Conservation (phyloP, 2,888 invertebrate species). For the Drosophila hamatofila region DNA sequence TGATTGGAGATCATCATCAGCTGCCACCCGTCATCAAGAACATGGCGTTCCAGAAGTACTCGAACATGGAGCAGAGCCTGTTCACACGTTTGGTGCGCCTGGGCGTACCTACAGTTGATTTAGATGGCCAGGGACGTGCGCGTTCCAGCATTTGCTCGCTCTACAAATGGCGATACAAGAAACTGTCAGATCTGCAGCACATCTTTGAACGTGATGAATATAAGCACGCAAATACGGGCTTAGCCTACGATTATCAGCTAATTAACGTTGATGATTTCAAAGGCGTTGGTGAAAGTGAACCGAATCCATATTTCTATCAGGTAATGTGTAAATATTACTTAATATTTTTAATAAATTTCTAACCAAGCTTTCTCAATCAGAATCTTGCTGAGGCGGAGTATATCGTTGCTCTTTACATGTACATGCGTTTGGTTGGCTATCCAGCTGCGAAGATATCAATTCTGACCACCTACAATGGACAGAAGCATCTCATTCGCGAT, state of each 20-base stretch:
- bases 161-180: slow-evolving; percentile 98
- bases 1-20: slow-evolving; percentile 99
- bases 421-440: slow-evolving; percentile 98
- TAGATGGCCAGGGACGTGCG: slow-evolving; percentile 99
- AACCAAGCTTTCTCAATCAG: slow-evolving; percentile 82
- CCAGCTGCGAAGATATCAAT: slow-evolving; percentile 98
- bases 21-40: slow-evolving; percentile 99
- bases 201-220: slow-evolving; percentile 94
- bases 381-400: slow-evolving; percentile 97
- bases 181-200: slow-evolving; percentile 96
- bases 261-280: slow-evolving; percentile 99
- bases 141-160: slow-evolving; percentile 96
- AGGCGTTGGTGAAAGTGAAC: slow-evolving; percentile 98
- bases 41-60: slow-evolving; percentile 99
- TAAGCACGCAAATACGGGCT: slow-evolving; percentile 95
- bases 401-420: slow-evolving; percentile 98
- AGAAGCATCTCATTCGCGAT: slow-evolving; percentile 98
- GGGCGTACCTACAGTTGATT: slow-evolving; percentile 98
- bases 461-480: slow-evolving; percentile 99
- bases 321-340: slow-evolving; percentile 84
- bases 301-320: slow-evolving; percentile 99
- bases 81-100: slow-evolving; percentile 98
- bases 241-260: slow-evolving; percentile 96
- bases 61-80: slow-evolving; percentile 99
- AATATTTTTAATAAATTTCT: neutral